Evolutionary conservation across 2,113 vertebrate genomes (phyloP).

Genomic region (Elachura formosa): DNA sequence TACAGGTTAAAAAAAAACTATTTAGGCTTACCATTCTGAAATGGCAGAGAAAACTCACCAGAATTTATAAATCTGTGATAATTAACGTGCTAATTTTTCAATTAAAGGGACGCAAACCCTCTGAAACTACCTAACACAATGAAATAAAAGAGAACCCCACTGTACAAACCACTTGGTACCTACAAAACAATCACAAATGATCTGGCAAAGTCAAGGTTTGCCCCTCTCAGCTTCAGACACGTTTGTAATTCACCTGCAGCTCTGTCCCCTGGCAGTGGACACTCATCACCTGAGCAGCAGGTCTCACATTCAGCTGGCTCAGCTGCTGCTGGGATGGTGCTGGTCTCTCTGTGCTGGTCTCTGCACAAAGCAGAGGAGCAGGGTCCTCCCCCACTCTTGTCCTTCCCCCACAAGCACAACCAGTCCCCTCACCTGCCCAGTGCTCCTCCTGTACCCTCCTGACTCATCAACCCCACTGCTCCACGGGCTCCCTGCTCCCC

Average conservation of each 20-base stretch:
- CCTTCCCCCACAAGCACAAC: neutral
- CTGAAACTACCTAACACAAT: neutral
- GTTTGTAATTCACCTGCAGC: neutral
- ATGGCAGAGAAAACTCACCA: rapidly evolving
- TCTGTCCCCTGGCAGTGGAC: neutral
- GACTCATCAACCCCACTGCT: neutral
- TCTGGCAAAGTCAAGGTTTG: neutral
- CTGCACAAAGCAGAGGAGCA: neutral
- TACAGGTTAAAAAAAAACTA: neutral
- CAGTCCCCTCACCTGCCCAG: neutral
- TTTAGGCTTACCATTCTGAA: neutral
- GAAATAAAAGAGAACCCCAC: neutral
- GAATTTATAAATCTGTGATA: neutral
- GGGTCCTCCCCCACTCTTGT: neutral
- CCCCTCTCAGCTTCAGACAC: neutral
- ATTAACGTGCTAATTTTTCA: neutral
- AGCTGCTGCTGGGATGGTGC: neutral
- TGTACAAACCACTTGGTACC: neutral
- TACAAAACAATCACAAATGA: neutral
- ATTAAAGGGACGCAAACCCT: neutral
- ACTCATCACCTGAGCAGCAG: neutral
- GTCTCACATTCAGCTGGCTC: neutral
- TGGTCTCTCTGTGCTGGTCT: too few relatives aligned
- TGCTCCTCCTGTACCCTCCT: neutral
- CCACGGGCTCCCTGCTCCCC: neutral